Conservation (phyloP, 2,113 vertebrate species). For the Lamprologus tigripictilis region DNA sequence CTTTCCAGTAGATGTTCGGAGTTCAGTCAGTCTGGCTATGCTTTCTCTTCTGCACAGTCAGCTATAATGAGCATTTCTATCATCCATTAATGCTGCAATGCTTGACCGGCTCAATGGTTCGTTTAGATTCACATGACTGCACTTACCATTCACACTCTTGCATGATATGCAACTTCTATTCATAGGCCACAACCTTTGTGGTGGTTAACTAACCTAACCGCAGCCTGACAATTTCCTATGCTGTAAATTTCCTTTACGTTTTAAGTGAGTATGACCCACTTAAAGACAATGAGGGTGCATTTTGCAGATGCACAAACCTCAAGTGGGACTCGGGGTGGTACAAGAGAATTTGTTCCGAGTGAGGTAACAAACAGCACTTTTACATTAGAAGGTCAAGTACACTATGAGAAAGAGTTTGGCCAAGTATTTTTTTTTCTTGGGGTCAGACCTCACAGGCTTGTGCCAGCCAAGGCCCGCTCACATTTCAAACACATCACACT, state of each 20-base stretch:
- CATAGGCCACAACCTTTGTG: neutral
- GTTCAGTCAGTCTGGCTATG: neutral
- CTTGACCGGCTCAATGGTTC: neutral
- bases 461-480: conserved; percentile 19
- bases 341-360: neutral
- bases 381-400: conserved; percentile 14
- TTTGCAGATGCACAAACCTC: neutral
- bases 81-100: neutral
- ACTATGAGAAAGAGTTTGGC: neutral
- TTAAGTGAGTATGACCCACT: neutral
- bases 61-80: neutral
- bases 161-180: neutral
- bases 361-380: conserved; percentile 10
- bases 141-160: neutral
- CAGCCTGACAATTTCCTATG: neutral
- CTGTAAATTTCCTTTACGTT: neutral
- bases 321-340: neutral
- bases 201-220: neutral
- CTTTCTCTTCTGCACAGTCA: neutral
- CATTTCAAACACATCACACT: conserved; percentile 34
- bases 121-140: neutral
- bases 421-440: neutral
- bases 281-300: neutral
- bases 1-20: neutral
- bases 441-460: conserved; percentile 18